Evolutionary conservation across 2,797 vertebrate genomes (phyloP).

Genomic region (Cyclopterus lumpus): DNA sequence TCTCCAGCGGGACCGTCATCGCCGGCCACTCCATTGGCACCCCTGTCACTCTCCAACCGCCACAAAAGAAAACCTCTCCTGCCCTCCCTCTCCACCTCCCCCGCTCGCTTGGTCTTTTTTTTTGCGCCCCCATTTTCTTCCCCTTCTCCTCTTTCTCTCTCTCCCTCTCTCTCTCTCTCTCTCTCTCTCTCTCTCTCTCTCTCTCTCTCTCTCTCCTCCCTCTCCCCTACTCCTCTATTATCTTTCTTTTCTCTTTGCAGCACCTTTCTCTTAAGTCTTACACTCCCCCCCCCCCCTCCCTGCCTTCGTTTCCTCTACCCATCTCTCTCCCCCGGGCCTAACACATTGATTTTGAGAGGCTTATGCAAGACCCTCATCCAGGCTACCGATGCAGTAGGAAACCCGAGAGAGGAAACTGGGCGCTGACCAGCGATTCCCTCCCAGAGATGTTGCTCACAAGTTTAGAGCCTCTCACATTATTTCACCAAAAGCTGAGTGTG

Average conservation of each 20-base stretch:
- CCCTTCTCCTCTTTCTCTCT: constrained; percentile 56
- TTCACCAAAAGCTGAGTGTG: constrained; percentile 71
- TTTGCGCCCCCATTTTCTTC: constrained; percentile 64
- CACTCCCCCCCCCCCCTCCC: constrained; percentile 44
- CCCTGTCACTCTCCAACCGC: constrained; percentile 75
- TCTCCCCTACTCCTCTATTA: constrained; percentile 53
- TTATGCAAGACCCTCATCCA: constrained; percentile 81
- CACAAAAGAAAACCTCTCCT: constrained; percentile 71
- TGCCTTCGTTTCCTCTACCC: constrained; percentile 15
- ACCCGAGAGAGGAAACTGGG: constrained; percentile 71
- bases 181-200: constrained; percentile 54
- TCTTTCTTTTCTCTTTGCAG: constrained; percentile 67
- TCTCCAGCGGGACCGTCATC: constrained; percentile 84
- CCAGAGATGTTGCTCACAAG: constrained; percentile 73
- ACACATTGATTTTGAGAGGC: constrained; percentile 79
- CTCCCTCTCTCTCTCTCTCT: constrained; percentile 21
- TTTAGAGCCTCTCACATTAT: constrained; percentile 73
- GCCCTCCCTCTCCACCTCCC: constrained; percentile 61
- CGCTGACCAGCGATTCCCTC: constrained; percentile 74
- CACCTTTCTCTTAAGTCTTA: constrained; percentile 70
- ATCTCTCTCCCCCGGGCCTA: constrained; percentile 38
- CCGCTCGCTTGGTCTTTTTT: constrained; percentile 63
- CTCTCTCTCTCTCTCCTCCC: constrained; percentile 54
- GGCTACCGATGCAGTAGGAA: constrained; percentile 70
- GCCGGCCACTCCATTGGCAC: constrained; percentile 80